Evolutionary conservation across 2,113 vertebrate species (phyloP), one percentile per base, ranked within the genome.

Genomic region (Apaloderma vittatum): DNA sequence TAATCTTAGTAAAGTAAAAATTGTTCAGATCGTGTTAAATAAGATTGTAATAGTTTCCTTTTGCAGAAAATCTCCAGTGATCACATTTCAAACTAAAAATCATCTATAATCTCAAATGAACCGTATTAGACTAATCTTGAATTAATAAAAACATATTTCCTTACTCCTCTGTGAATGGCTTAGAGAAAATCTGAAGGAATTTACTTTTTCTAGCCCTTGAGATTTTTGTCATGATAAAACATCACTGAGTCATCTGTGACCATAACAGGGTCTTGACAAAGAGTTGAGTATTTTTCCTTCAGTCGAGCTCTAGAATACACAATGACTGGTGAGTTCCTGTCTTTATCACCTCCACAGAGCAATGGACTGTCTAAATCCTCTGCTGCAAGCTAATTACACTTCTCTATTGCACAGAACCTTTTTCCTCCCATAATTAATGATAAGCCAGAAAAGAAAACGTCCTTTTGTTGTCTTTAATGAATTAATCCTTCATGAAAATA

Each of bases 401-500:
- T 93, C 80, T 84, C 43, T 59, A 46, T 58, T 74, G 58, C 65
- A 67, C 45, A 63, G 48, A 75, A 77, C 61, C n/a, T 95, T 96
- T 96, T 92, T 97, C 87, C 66, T 94, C 75, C 40, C 30, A 61
- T 96, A 95, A 97, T 96, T 96, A 96, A 93, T 95, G 93, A 93
- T 36, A 24, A 96, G 84, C 74, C 79, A 96, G 93, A 74, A 94
- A 89, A 86, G 74, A 88, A 94, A 93, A 90, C 73, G 72, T 61
- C 58, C n/a, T 62, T 86, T 94, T 93, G 95, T 96, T 96, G 95
- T 65, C 86, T 95, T 94, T 92, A 96, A 94, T 95, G 76, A 97
- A 97, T 97, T 96, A 97, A 97, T 95, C 57, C 87, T 90, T 97
- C 79, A 91, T 72, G 85, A 97, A 95, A 92, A 97, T 94, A 3